phyloP scores from a whole-genome alignment of 1,140 invertebrate genomes.

The Idris sp. region DNA sequence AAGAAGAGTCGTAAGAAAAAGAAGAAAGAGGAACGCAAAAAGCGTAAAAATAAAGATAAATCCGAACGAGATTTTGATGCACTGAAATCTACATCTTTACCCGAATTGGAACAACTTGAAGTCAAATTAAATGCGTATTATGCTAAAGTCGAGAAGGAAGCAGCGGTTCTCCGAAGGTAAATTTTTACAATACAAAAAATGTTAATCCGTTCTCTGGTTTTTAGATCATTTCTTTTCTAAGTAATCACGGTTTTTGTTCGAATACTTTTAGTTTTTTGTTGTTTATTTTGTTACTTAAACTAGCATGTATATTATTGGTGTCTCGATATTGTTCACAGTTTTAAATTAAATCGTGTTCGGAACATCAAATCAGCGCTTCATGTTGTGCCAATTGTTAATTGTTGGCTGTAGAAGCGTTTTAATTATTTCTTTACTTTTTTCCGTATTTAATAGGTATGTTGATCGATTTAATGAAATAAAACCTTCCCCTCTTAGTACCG shows the following conservation, averaged over 20 bases:
- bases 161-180: constrained; percentile 78
- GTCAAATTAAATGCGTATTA: constrained; percentile 88
- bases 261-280: no score
- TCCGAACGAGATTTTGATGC: constrained; percentile 82
- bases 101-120: constrained; percentile 86
- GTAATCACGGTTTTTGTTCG: no score
- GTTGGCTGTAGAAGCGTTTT: constrained; percentile 49
- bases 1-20: constrained; percentile 81
- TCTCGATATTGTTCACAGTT: no score
- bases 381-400: constrained; percentile 18
- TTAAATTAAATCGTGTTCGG: not conserved
- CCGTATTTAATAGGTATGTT: constrained; percentile 76
- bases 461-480: constrained; percentile 77
- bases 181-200: no score
- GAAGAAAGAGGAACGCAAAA: constrained; percentile 83
- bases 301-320: no score
- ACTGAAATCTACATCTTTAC: constrained; percentile 80
- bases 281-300: no score
- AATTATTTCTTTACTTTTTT: constrained; percentile 67
- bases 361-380: constrained; percentile 21
- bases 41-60: constrained; percentile 81
- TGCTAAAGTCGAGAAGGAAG: constrained; percentile 86
- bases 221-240: no score
- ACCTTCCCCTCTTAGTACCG: constrained; percentile 77
- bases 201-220: no score